Base-by-base conservation (phyloP, 2,888 invertebrate genomes). In the Argyresthia albistria region DNA sequence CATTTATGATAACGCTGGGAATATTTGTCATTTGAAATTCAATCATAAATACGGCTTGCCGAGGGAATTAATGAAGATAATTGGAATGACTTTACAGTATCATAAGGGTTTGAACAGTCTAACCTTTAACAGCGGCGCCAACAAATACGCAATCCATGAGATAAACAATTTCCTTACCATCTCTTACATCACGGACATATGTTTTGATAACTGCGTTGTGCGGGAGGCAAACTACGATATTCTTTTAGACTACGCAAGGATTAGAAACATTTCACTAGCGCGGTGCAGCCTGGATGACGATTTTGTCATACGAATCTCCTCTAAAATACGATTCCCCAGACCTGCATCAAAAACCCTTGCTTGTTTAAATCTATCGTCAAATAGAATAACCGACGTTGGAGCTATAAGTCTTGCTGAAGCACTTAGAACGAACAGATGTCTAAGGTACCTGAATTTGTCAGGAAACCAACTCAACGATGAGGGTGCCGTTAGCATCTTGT, bases 341-440 rank as follows among this genome's bases (percentile, higher is more conserved):
- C 67, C 72, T 6, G 67, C 73, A 1, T 73, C 79, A 0, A 66
- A 63, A 52, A 61, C 61, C 1, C 55, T 83, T 45, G 53, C 55
- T 0, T 54, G 66, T n/a, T 57, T 82, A 0, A 80, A 77, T 57
- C 54, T 83, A 36, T 60, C 78, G 1, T 64, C 73, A 0, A 82
- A 83, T 52, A 64, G 49, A 50, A 76, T 83, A 9, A 73, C 78
- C 0, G 72, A 81, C 58, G 10, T 55, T 0, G 81, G 80, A 0
- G 70, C 62, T 0, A 62, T 59, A 35, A 56, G 57, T 54, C 53
- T 82, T 49, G 70, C 67, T 1, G 56, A 69, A 1, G 64, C 64
- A 0, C 51, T 82, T 2, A 61, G 75, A 51, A 55, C 68, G 0
- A 83, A 82, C 51, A 64, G 74, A 54, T 60, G 64, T 4, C 54